Evolutionary conservation across 30 jellyfish, hydroid and myxozoan genomes (phyloP), one percentile per base, ranked within the genome.

Genomic region (Turritopsis dohrnii): DNA sequence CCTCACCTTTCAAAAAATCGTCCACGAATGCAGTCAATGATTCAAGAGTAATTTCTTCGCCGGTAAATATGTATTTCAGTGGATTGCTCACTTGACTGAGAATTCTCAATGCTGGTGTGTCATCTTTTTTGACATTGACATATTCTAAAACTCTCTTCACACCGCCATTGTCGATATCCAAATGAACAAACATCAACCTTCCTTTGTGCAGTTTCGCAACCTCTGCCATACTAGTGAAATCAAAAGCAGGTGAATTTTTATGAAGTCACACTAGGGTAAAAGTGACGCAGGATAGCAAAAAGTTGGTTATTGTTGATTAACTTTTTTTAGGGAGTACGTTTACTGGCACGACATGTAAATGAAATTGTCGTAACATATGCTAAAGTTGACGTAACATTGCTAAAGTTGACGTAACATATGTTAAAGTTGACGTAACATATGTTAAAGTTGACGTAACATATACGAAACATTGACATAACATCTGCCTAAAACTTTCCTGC

Each of bases 161-260:
- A 84, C 84, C 98, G 30, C 84, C 98, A 85, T 84, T 92, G 84
- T 92, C 96, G 28, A 76, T 81, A 83, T 92, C 96, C 79, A 92
- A 85, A 87, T 87, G 88, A 85, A 92, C 88, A 93, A 88, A 92
- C 26, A 92, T 90, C 27, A 92, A 95, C 28, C 85, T 88, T 83
- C 98, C 98, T 85, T 92, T 92, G 85, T 88, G 88, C 18, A 7
- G 41, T 66, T 92, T 92, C 22, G 98, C 96, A 72, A 90, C 95
- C 54, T 88, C 95, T 24, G 90, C 53, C 88, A 92, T 88, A 18
- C 87, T 80, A 60, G 17, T 8, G 29, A 66, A n/a, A 66, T 3
- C 28, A 25, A 22, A 66, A 66, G 29, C n/a, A n/a, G n/a, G n/a
- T n/a, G n/a, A n/a, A n/a, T n/a, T 66, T n/a, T 4, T n/a, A 66